Base-by-base conservation (phyloP, 2,113 vertebrate genomes). In the Clinocottus analis region DNA sequence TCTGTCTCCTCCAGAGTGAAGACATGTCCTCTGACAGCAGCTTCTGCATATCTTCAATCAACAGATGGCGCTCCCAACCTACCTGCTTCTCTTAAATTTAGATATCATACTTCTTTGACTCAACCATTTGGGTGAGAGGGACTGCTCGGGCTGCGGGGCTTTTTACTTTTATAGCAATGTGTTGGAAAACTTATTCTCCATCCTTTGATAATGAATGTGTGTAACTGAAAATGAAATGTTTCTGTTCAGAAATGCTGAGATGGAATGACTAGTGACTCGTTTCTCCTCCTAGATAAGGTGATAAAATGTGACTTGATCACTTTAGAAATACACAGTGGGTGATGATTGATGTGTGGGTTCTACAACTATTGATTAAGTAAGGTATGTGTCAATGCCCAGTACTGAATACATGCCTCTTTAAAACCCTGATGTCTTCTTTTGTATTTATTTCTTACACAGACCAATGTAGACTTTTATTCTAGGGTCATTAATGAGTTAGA, bases 361-460 rank as follows among this genome's bases (percentile, higher is more conserved):
- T 3, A 3, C 0, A 14, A 27, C 35, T 37, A 63, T 47, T 58
- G 47, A 2, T 14, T 17, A 39, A 45, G 25, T 35, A 45, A 47
- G 3, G 11, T 19, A 11, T 47, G n/a, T 72, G 45, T 75, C 4
- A 10, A 25, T n/a, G 11, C 7, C 5, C 3, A 10, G 0, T 7
- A 14, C 9, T 10, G 12, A 84, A 72, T 84, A 84, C 77, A 82
- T 5, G 10, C 25, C n/a, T 49, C 55, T 27, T 41, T 0, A 66
- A 60, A 84, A 11, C 4, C 1, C 11, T 9, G 4, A 7, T n/a
- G 14, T 59, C 19, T 9, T 41, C 5, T 5, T 45, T 45, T 16
- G 11, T 39, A 1, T 43, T 72, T 31, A 37, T 43, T 67, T 31
- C 66, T 23, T 25, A 55, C 13, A 41, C 4, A 51, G 65, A 41